Conservation (phyloP, 2,797 vertebrate genomes). For the Paguma larvata region DNA sequence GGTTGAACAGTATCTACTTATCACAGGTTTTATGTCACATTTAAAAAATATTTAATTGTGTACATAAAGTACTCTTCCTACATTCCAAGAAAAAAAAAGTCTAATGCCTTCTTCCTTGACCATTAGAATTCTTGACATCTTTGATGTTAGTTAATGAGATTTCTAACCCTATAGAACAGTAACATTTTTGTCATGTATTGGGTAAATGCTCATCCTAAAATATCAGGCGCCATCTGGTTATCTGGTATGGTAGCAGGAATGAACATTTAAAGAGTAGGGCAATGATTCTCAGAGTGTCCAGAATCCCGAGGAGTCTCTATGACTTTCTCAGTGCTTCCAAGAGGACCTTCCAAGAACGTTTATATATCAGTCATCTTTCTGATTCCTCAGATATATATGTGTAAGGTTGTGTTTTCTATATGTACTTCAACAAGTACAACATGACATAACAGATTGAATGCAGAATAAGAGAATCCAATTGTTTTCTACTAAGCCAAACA, state of each 20-base stretch:
- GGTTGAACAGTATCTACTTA: not conserved
- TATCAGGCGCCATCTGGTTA: not conserved
- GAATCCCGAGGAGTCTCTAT: not conserved
- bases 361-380: too few species aligned
- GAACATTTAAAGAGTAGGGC: not conserved
- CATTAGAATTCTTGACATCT: not conserved
- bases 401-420: not conserved
- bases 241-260: not conserved
- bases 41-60: not conserved
- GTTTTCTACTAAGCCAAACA: conserved; percentile 5
- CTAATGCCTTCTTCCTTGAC: not conserved
- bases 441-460: not conserved
- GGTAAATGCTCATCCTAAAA: not conserved
- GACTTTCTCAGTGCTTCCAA: not conserved
- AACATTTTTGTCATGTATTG: conserved; percentile 9
- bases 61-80: conserved; percentile 31
- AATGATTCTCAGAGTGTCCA: not conserved
- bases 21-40: not conserved
- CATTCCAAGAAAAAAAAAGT: not conserved
- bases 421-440: not conserved
- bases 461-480: conserved; percentile 9
- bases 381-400: not conserved
- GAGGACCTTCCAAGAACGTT: not conserved
- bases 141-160: not conserved
- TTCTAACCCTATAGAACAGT: not conserved